phyloP scores from a whole-genome alignment of 1,140 invertebrate genomes.

The Drosophila kikkawai region DNA sequence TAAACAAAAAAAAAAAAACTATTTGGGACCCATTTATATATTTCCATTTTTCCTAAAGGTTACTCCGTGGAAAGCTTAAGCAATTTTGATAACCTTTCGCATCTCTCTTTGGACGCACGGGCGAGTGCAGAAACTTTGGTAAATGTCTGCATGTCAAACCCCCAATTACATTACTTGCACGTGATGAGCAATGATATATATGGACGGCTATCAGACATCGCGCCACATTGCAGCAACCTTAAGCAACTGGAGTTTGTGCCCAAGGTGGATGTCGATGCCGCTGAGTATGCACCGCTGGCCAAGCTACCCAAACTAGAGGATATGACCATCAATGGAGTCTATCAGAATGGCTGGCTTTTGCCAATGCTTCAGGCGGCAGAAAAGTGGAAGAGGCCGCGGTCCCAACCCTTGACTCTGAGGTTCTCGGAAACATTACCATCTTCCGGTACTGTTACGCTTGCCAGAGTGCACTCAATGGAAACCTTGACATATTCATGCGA shows the following conservation, averaged over 20 bases:
- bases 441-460: not conserved
- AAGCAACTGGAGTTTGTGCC: not conserved
- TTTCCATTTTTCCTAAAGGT: not conserved
- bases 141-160: too few relatives aligned
- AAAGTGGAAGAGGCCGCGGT: not conserved
- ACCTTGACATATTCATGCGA: not conserved
- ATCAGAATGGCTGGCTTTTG: not conserved
- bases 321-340: not conserved
- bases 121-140: too few relatives aligned
- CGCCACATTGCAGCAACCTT: not conserved
- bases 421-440: not conserved
- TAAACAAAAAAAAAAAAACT: too few relatives aligned
- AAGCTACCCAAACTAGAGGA: not conserved
- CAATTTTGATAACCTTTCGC: not conserved
- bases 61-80: not conserved
- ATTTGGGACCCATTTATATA: too few relatives aligned
- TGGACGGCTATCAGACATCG: too few relatives aligned
- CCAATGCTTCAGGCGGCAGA: not conserved
- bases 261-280: not conserved
- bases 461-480: not conserved
- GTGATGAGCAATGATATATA: too few relatives aligned
- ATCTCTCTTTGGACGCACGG: too few relatives aligned
- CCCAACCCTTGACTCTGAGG: not conserved
- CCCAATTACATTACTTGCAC: too few relatives aligned
- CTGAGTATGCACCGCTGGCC: not conserved